Evolutionary conservation across 1,140 invertebrate genomes (phyloP).

Genomic region (Thalassaphorura encarpata): DNA sequence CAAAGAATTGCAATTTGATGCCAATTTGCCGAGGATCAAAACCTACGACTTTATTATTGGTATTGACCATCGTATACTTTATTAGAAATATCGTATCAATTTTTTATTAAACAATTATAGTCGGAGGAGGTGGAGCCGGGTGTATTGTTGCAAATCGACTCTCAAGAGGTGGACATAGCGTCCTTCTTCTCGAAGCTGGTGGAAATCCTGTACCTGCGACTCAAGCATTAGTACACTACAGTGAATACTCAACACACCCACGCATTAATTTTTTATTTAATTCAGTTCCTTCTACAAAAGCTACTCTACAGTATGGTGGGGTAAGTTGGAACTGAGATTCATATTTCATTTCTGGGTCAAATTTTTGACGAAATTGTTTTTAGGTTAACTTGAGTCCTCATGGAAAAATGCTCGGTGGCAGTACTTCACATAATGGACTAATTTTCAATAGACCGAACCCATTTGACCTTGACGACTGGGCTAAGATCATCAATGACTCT

Average conservation of each 20-base stretch:
- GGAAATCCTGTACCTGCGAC: neutral
- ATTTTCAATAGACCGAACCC: conserved; percentile 9
- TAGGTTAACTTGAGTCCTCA: neutral
- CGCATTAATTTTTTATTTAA: conserved; percentile 5
- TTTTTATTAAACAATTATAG: neutral
- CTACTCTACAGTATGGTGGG: neutral
- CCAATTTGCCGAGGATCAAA: neutral
- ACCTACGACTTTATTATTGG: neutral
- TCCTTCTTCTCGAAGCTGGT: conserved; percentile 5
- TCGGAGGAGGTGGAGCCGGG: conserved; percentile 2
- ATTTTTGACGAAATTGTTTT: too few species aligned
- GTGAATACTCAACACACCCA: neutral
- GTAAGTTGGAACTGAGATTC: conserved; percentile 6
- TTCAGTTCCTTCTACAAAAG: neutral
- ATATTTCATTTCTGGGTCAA: too few species aligned
- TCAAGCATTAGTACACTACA: neutral
- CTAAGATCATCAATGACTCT: conserved; percentile 42
- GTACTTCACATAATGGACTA: neutral
- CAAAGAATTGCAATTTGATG: neutral
- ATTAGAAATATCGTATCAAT: neutral
- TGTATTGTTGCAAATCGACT: conserved; percentile 2
- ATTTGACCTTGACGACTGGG: conserved; percentile 73
- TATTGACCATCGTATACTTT: too few species aligned
- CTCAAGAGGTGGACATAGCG: neutral
- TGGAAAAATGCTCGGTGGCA: conserved; percentile 9